Percentiles rank a stretch among this genome's conserved stretches.
Conservation (phyloP, 2,797 vertebrate genomes). For the Okamejei kenojei region DNA sequence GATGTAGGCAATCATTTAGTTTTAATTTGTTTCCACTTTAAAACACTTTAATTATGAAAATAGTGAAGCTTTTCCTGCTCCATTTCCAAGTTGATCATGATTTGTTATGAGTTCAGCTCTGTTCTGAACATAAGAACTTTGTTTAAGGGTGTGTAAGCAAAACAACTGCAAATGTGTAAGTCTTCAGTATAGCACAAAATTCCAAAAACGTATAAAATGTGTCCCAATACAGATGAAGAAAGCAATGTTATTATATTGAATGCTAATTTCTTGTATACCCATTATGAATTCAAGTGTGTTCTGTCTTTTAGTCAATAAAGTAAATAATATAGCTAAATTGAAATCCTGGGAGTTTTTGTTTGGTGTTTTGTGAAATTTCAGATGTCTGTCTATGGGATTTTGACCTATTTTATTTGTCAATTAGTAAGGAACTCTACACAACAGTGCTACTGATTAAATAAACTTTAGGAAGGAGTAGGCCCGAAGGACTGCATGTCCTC, state of each 20-base stretch:
- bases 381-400: neutral
- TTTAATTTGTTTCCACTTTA: neutral
- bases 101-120: neutral
- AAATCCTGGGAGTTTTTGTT: neutral
- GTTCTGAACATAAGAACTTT: neutral
- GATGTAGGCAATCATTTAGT: neutral
- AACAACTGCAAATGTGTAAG: neutral
- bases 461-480: neutral
- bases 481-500: too few relatives aligned
- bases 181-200: neutral
- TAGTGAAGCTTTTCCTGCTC: neutral
- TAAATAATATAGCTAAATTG: neutral
- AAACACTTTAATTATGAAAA: neutral
- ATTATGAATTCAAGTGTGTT: neutral
- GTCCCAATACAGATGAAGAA: too few relatives aligned
- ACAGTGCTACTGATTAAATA: neutral
- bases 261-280: too few relatives aligned
- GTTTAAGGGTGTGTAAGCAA: neutral
- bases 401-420: neutral
- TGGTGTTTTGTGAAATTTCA: neutral
- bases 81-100: slow-evolving; percentile 10
- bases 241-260: neutral
- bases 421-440: neutral
- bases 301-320: neutral
- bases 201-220: neutral